These are phyloP conservation scores for Prunella fulvescens DNA, from an alignment of 2,113 vertebrate species.

Conservation along the genomic window DNA sequence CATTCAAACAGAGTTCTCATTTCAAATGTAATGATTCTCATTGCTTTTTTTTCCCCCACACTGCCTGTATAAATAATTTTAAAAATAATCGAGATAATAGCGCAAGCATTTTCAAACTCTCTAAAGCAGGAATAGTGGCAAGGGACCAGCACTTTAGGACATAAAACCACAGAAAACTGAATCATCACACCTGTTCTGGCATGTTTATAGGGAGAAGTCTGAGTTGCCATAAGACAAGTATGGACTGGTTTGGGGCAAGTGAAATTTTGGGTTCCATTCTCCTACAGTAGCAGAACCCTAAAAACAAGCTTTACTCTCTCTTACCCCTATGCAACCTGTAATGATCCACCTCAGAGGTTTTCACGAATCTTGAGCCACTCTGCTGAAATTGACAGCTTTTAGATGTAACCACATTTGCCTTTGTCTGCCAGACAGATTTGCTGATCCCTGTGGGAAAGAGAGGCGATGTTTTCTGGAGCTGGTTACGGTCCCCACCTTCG, in stretches of 20 bases:
- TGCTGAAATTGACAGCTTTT: not conserved
- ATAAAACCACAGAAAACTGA: conserved; percentile 9
- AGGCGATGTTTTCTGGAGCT: not conserved
- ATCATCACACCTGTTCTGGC: conserved; percentile 8
- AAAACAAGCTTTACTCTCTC: not conserved
- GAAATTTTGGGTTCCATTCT: not conserved
- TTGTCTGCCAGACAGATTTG: not conserved
- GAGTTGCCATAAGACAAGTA: conserved; percentile 5
- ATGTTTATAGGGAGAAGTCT: not conserved
- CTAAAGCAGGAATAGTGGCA: not conserved
- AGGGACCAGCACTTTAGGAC: conserved; percentile 5
- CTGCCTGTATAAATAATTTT: not conserved
- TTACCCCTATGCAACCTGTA: not conserved
- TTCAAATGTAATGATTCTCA: not conserved
- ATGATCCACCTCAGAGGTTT: not conserved
- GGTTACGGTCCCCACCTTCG: rapidly evolving
- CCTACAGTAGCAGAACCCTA: not conserved
- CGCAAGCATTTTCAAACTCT: not conserved
- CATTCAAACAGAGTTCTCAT: not conserved
- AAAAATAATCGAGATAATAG: not conserved
- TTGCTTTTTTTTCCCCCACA: conserved; percentile 20
- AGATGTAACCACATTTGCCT: not conserved
- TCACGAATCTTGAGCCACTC: not conserved
- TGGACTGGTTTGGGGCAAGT: not conserved
- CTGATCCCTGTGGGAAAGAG: not conserved